Evolutionary conservation across 37 sponge, comb jelly and placozoan species (phyloP), one percentile per base, ranked within the genome.

Genomic region (Lycopodina hypogea): DNA sequence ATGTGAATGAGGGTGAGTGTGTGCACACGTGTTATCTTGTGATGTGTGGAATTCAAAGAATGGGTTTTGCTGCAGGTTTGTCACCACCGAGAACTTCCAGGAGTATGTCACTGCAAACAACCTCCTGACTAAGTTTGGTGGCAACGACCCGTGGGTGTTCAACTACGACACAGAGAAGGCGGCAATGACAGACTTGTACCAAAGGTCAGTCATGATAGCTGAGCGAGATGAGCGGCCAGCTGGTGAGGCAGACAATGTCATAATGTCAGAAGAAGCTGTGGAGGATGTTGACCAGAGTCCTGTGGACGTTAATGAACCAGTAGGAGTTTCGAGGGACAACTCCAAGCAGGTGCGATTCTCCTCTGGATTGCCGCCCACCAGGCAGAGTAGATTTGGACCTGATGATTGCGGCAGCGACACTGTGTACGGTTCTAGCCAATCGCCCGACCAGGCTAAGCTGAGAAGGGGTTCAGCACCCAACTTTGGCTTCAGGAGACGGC

Each of bases 91-190:
- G 24, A 76, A 51, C 18, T 65, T 93, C 7, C 56, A 51, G 18
- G 85, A 89, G 18, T 89, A 86, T 53, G 75, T 93, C 8, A 53
- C 57, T 66, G 45, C 87, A n/a, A 78, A 81, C 32, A 75, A 93
- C 36, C 71, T 93, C 40, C 69, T 93, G 48, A 61, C 22, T 28
- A 68, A 77, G 41, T 93, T 80, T 83, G 94, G 94, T 2, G 94
- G 94, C 26, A 50, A 66, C 39, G 91, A 92, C 71, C 59, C 72
- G 7, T 92, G 86, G 85, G 48, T 77, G 73, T 92, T 76, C 76
- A 74, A 84, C 36, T 87, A 73, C 56, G 40, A 64, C 24, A 69
- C 56, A 34, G 84, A 87, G 69, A 65, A 68, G 68, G 59, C 42
- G 3, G 22, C 7, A 0, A 72, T 81, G 73, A 3, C 69, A 40